Conservation (phyloP, 1,140 invertebrate genomes). For the Pomacea maculata region DNA sequence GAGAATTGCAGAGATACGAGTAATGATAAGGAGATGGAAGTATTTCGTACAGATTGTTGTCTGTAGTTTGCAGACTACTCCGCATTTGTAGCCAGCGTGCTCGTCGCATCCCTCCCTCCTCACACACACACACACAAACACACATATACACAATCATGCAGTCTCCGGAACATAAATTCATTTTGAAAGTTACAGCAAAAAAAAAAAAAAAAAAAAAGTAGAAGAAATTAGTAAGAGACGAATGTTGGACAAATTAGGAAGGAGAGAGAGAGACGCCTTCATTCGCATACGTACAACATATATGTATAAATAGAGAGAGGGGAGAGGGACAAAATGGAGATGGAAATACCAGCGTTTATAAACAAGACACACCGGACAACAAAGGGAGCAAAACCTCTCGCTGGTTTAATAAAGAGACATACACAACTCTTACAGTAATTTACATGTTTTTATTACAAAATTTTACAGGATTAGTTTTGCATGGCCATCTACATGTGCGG, state of each 20-base stretch:
- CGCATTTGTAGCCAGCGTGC: not conserved
- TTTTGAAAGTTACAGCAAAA: constrained; percentile 15
- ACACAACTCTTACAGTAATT: constrained; percentile 12
- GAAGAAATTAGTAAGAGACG: constrained; percentile 9
- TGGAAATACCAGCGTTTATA: not conserved
- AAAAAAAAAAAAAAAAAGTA: constrained; percentile 18
- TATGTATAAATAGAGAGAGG: not conserved
- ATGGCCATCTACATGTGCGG: constrained; percentile 17
- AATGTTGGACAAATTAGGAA: not conserved
- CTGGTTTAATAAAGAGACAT: constrained; percentile 2
- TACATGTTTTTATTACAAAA: constrained; percentile 18
- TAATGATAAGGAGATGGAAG: constrained; percentile 16
- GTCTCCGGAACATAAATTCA: not conserved
- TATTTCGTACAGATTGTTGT: constrained; percentile 14
- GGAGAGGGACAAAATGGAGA: not conserved
- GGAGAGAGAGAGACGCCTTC: not conserved
- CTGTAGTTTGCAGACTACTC: no score
- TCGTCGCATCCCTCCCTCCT: no score
- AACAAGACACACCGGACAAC: constrained; percentile 1
- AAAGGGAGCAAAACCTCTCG: not conserved
- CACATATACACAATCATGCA: constrained; percentile 9
- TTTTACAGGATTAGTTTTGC: not conserved
- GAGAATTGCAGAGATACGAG: constrained; percentile 22
- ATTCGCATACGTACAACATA: not conserved
- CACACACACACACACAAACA: not conserved